Conservation (phyloP, 2,888 invertebrate genomes). For the Acleris cristana region DNA sequence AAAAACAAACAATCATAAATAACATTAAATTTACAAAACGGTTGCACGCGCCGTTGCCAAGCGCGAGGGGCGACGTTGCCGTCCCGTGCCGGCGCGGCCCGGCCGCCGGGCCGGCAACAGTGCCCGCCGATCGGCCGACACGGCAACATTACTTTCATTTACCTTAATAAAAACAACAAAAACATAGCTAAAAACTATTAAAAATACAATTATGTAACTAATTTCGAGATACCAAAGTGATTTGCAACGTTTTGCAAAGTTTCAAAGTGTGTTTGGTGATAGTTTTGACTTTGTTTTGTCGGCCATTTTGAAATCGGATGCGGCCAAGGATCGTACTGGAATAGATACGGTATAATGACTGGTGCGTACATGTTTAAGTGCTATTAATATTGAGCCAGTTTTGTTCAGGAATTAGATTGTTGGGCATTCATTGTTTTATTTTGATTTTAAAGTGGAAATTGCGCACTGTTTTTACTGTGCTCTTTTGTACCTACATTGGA, state of each 20-base stretch:
- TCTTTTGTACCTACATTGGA: no score
- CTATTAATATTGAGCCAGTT: no score
- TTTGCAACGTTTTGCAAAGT: not conserved
- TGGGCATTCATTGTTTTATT: not conserved
- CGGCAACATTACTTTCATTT: conserved; percentile 1
- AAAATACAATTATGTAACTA: not conserved
- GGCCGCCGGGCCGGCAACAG: conserved; percentile 43
- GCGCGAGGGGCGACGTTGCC: conserved; percentile 37
- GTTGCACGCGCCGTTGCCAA: conserved; percentile 17
- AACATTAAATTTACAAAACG: conserved; percentile 5
- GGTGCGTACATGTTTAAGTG: conserved; percentile 5
- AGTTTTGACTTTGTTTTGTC: not conserved
- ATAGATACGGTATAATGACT: conserved; percentile 5
- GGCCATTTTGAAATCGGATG: conserved; percentile 31
- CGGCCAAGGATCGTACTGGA: conserved; percentile 3
- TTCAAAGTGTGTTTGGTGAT: conserved; percentile 3
- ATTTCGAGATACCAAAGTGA: not conserved
- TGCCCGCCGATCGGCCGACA: conserved; percentile 39
- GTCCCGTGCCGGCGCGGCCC: conserved; percentile 22
- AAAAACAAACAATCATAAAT: not conserved
- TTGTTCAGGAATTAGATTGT: no score
- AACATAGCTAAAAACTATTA: not conserved
- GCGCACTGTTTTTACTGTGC: no score
- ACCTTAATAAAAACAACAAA: not conserved
- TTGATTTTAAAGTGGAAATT: not conserved